Conservation (phyloP, 2,888 invertebrate species). For the Conchocele bisecta region DNA sequence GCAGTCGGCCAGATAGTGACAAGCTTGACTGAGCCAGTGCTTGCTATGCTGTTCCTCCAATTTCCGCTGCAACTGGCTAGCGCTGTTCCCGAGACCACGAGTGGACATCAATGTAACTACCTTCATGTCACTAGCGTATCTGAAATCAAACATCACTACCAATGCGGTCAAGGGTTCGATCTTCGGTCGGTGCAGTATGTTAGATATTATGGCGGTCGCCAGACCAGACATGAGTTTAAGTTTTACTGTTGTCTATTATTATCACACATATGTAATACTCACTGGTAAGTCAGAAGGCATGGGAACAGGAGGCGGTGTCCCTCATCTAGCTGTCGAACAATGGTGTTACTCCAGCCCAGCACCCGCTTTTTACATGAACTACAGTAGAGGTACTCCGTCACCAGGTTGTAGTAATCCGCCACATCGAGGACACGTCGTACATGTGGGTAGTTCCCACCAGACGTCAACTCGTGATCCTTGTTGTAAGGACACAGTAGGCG, state of each 20-base stretch:
- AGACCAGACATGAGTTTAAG: background rate
- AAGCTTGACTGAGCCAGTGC: constrained; percentile 24
- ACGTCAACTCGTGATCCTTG: constrained; percentile 18
- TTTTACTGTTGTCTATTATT: background rate
- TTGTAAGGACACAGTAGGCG: constrained; percentile 17
- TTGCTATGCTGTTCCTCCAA: constrained; percentile 58
- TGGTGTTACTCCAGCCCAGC: constrained; percentile 30
- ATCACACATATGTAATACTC: constrained; percentile 13
- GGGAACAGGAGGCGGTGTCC: constrained; percentile 51
- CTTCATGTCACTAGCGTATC: constrained; percentile 48
- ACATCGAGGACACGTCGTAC: constrained; percentile 52
- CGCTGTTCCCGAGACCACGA: constrained; percentile 59
- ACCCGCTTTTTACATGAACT: constrained; percentile 13
- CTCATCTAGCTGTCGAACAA: constrained; percentile 52
- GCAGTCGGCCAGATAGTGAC: constrained; percentile 52
- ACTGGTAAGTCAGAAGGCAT: constrained; percentile 44
- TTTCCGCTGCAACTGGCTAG: constrained; percentile 35
- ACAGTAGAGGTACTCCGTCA: constrained; percentile 47
- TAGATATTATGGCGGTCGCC: too few relatives aligned
- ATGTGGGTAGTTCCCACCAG: constrained; percentile 35
- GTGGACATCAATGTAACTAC: constrained; percentile 47
- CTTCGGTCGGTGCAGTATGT: too few relatives aligned
- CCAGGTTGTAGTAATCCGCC: constrained; percentile 41
- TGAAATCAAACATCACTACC: constrained; percentile 5
- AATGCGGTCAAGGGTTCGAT: too few relatives aligned